Evolutionary conservation across 1,140 invertebrate genomes (phyloP).

Genomic region (Phortica variegata): DNA sequence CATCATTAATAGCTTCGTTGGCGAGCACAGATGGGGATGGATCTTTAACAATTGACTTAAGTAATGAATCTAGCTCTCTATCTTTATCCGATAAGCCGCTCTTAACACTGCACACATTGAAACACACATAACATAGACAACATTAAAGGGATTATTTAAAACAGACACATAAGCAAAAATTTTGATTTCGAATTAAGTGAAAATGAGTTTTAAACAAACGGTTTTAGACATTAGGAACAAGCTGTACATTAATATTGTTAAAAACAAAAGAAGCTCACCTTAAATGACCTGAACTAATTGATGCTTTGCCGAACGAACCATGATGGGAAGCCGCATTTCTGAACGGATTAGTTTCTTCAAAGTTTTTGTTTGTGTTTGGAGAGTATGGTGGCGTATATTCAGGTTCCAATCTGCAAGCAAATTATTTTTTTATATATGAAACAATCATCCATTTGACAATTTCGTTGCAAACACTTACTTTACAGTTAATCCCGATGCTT

Average conservation of each 20-base stretch:
- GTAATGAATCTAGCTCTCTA: slow-evolving; percentile 61
- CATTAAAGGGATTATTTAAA: slow-evolving; percentile 42
- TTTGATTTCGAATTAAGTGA: no score
- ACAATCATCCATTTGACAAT: neutral
- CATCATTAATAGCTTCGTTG: slow-evolving; percentile 58
- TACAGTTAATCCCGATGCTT: slow-evolving; percentile 47
- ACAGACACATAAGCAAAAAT: slow-evolving; percentile 1
- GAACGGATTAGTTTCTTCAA: slow-evolving; percentile 54
- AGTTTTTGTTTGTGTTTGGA: slow-evolving; percentile 47
- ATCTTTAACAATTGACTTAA: slow-evolving; percentile 63
- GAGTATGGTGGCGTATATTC: slow-evolving; percentile 44
- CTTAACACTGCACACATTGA: slow-evolving; percentile 58
- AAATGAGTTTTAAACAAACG: no score
- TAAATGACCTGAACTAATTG: slow-evolving; percentile 53
- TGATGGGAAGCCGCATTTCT: slow-evolving; percentile 47
- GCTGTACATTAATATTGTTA: no score
- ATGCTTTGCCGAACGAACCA: slow-evolving; percentile 55
- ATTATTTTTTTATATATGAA: neutral
- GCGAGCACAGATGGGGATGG: slow-evolving; percentile 60
- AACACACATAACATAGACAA: slow-evolving; percentile 34
- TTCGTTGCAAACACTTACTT: slow-evolving; percentile 35
- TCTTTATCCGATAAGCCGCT: slow-evolving; percentile 60
- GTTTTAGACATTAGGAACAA: no score
- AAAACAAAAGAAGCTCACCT: slow-evolving; percentile 32
- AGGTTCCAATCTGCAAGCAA: slow-evolving; percentile 35